These are phyloP conservation scores for Lophius piscatorius DNA, from an alignment of 2,113 vertebrate genomes.

Conservation along the genomic window DNA sequence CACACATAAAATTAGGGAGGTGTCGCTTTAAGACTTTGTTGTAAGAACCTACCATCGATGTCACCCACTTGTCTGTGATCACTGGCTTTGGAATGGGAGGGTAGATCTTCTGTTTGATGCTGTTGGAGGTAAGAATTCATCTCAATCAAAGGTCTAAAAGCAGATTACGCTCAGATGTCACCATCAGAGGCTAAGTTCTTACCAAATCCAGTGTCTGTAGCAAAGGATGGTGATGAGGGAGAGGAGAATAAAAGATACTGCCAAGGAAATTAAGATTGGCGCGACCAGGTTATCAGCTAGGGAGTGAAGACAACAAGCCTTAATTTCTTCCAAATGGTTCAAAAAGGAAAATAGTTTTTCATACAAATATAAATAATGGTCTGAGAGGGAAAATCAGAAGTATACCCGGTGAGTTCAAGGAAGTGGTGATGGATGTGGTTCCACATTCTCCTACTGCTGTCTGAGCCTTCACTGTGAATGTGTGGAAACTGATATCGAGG, in stretches of 20 bases:
- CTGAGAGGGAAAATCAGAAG: not conserved
- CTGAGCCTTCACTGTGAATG: slow-evolving; percentile 50
- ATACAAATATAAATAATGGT: not conserved
- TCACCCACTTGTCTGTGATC: slow-evolving; percentile 38
- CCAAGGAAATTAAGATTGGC: slow-evolving; percentile 13
- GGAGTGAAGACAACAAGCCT: slow-evolving; percentile 1
- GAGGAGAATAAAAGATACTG: slow-evolving; percentile 12
- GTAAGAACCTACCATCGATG: slow-evolving; percentile 38
- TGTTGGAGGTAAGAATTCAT: slow-evolving; percentile 23
- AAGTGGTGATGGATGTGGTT: accelerated
- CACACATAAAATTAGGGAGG: too few relatives aligned
- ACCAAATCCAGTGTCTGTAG: slow-evolving; percentile 63
- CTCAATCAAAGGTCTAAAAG: not conserved
- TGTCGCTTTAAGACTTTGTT: too few relatives aligned
- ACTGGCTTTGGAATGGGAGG: slow-evolving; percentile 65
- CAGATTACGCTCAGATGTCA: too few relatives aligned
- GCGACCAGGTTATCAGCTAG: slow-evolving; percentile 39
- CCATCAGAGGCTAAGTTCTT: not conserved
- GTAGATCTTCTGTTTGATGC: slow-evolving; percentile 56
- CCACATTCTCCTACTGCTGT: slow-evolving; percentile 61
- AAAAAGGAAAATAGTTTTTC: not conserved
- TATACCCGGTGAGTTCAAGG: slow-evolving; percentile 38
- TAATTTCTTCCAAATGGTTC: not conserved
- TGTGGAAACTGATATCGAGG: slow-evolving; percentile 40
- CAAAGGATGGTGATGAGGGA: slow-evolving; percentile 28